phyloP scores from a whole-genome alignment of 1,140 invertebrate genomes.

The Drosophila bocki region DNA sequence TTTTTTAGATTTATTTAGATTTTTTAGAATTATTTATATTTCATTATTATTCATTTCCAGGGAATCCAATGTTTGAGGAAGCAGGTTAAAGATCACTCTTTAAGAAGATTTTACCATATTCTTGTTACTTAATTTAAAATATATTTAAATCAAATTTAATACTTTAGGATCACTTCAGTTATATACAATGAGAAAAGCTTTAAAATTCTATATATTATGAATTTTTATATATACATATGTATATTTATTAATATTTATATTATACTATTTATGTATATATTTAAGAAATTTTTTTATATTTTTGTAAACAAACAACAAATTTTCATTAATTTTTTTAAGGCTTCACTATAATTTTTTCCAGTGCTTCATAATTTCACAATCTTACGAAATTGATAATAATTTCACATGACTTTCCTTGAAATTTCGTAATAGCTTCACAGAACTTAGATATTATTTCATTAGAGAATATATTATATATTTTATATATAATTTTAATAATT shows the following conservation, averaged over 20 bases:
- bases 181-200: too few species aligned
- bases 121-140: not conserved
- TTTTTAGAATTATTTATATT: not conserved
- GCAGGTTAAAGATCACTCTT: not conserved
- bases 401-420: too few species aligned
- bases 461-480: not conserved
- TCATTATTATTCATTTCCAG: not conserved
- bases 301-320: too few species aligned
- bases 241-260: not conserved
- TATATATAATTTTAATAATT: not conserved
- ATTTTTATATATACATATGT: not conserved
- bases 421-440: too few species aligned
- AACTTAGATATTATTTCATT: not conserved
- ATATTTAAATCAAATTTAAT: too few species aligned
- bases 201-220: too few species aligned
- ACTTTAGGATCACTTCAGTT: not conserved
- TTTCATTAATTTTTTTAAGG: not conserved
- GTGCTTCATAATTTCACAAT: constrained; percentile 6
- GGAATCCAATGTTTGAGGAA: not conserved
- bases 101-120: not conserved
- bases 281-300: not conserved
- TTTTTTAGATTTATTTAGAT: not conserved
- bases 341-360: not conserved
- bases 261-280: not conserved
- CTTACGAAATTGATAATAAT: not conserved